phyloP scores from a whole-genome alignment of 1,140 invertebrate genomes.

The Drosophila teissieri region DNA sequence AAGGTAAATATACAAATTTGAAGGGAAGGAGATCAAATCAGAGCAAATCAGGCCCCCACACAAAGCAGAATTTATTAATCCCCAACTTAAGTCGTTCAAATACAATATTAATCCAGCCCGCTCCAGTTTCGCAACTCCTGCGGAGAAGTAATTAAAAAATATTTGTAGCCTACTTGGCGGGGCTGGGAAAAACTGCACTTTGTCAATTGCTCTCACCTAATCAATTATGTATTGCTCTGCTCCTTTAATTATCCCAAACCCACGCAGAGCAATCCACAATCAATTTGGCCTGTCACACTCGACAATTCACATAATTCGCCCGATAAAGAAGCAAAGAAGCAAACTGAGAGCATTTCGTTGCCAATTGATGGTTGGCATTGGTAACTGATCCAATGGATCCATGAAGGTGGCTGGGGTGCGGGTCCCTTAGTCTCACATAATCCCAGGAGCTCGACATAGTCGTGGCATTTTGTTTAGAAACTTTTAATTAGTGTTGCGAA shows the following conservation, averaged over 20 bases:
- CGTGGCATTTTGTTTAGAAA: constrained; percentile 83
- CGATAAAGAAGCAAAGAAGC: constrained; percentile 34
- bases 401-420: background rate
- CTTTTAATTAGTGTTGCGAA: constrained; percentile 84
- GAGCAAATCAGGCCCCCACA: background rate
- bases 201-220: constrained; percentile 30
- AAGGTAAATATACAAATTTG: background rate
- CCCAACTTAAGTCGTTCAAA: background rate
- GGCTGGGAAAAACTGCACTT: constrained; percentile 25
- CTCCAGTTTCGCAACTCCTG: background rate
- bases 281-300: constrained; percentile 51
- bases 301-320: constrained; percentile 52
- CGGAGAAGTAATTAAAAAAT: constrained; percentile 32
- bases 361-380: constrained; percentile 7
- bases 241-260: constrained; percentile 46
- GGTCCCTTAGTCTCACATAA: constrained; percentile 34
- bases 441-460: constrained; percentile 51
- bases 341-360: background rate
- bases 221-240: constrained; percentile 53
- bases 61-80: background rate
- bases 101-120: background rate
- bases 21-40: background rate
- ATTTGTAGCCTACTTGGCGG: background rate
- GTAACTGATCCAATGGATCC: constrained; percentile 10
- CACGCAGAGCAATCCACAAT: constrained; percentile 35